These are phyloP conservation scores for Eubasilissa splendida DNA, from an alignment of 2,888 invertebrate species.

Conservation along the genomic window DNA sequence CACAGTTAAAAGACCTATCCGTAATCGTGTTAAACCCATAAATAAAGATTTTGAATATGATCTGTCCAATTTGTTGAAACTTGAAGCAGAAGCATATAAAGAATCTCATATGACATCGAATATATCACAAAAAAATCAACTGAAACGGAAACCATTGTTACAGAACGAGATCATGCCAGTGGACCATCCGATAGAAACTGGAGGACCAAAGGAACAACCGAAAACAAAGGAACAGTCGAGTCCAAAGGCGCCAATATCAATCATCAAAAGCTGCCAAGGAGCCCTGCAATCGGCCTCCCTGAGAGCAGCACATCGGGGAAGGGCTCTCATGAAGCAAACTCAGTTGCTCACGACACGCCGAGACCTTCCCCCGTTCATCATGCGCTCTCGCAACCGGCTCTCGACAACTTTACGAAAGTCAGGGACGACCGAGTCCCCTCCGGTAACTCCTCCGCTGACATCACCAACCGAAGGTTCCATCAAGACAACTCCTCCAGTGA, in stretches of 20 bases:
- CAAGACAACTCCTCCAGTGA: slow-evolving; percentile 30
- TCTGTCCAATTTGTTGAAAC: slow-evolving; percentile 73
- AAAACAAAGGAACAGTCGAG: slow-evolving; percentile 8
- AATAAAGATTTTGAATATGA: slow-evolving; percentile 83
- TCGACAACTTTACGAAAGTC: not conserved
- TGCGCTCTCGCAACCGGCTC: slow-evolving; percentile 18
- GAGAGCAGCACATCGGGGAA: slow-evolving; percentile 64
- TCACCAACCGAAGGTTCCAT: slow-evolving; percentile 28
- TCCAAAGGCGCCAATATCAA: slow-evolving; percentile 23
- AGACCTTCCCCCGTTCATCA: slow-evolving; percentile 51
- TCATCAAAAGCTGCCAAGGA: slow-evolving; percentile 64
- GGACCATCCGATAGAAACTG: slow-evolving; percentile 44
- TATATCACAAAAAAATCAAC: slow-evolving; percentile 52
- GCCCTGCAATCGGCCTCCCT: slow-evolving; percentile 66
- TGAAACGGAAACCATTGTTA: slow-evolving; percentile 59
- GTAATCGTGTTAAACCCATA: slow-evolving; percentile 77
- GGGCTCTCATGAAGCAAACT: slow-evolving; percentile 63
- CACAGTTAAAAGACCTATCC: slow-evolving; percentile 71
- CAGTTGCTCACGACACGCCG: slow-evolving; percentile 33
- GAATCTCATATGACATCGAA: slow-evolving; percentile 51
- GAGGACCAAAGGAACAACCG: slow-evolving; percentile 39
- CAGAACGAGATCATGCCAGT: slow-evolving; percentile 54
- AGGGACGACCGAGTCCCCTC: slow-evolving; percentile 18
- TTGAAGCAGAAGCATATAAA: slow-evolving; percentile 69
- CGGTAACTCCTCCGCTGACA: slow-evolving; percentile 23